These are phyloP conservation scores for Bugula neritina DNA, from an alignment of 2,888 invertebrate species.

Conservation along the genomic window DNA sequence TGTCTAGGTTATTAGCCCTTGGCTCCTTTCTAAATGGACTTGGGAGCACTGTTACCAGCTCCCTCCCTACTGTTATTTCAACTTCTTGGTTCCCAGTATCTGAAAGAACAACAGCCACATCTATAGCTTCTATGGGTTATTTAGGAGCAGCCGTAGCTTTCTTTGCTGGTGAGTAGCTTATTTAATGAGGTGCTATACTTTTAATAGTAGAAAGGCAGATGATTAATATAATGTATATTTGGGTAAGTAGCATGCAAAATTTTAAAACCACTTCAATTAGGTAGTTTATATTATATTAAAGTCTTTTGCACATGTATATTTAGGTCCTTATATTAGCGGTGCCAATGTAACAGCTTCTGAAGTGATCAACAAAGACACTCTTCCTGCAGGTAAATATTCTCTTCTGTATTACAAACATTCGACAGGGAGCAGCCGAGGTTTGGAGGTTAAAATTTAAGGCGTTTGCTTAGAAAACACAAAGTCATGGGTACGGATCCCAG, in stretches of 20 bases:
- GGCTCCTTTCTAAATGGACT: neutral
- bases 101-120: neutral
- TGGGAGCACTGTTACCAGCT: neutral
- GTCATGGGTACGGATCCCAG: too few relatives aligned
- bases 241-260: too few relatives aligned
- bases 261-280: too few relatives aligned
- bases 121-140: neutral
- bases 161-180: neutral
- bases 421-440: too few relatives aligned
- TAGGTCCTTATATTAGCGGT: slow-evolving; percentile 22
- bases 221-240: neutral
- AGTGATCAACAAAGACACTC: neutral
- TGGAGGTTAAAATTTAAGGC: too few relatives aligned
- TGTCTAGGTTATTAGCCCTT: neutral
- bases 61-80: neutral
- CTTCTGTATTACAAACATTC: too few relatives aligned
- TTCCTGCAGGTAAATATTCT: neutral
- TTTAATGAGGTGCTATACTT: too few relatives aligned
- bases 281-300: too few relatives aligned
- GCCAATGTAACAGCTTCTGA: slow-evolving; percentile 21
- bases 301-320: too few relatives aligned
- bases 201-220: too few relatives aligned
- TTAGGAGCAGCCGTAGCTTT: neutral
- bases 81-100: neutral
- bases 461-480: too few relatives aligned